A percentile compares a stretch with the other conserved stretches of the same genome.
Evolutionary conservation across 2,113 vertebrate genomes (phyloP).

Genomic region (Mastomys natalensis): DNA sequence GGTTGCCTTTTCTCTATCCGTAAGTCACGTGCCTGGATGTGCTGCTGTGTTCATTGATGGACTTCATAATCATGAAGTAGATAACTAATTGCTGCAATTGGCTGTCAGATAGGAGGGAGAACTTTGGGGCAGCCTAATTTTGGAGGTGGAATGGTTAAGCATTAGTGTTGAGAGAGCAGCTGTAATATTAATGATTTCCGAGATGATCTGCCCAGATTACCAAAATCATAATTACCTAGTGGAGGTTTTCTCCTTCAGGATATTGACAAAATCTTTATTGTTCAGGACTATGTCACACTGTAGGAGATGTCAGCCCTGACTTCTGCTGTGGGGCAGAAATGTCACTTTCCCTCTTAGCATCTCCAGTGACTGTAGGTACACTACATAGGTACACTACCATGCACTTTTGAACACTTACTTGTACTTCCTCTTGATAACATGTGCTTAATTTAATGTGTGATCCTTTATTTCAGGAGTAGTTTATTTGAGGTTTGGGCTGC

Average conservation of each 20-base stretch:
- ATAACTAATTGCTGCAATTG: neutral
- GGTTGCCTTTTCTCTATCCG: neutral
- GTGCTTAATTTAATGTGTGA: neutral
- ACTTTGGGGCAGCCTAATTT: neutral
- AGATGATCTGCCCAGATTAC: conserved; percentile 29
- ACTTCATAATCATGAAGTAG: neutral
- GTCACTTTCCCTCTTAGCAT: neutral
- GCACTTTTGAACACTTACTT: neutral
- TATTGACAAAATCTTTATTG: too few species aligned
- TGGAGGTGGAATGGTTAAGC: neutral
- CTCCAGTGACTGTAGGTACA: neutral
- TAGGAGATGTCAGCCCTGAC: neutral
- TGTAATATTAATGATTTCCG: neutral
- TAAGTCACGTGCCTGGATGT: neutral
- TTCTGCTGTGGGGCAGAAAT: neutral
- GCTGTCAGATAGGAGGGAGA: neutral
- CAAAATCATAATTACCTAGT: neutral
- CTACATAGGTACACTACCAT: neutral
- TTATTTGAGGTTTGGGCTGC: neutral
- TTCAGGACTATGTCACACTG: neutral
- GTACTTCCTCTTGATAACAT: neutral
- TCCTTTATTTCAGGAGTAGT: neutral
- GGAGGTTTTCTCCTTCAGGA: neutral
- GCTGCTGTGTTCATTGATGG: neutral
- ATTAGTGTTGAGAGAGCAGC: conserved; percentile 14